A percentile compares a stretch with the other conserved stretches of the same genome.
Evolutionary conservation across 2,888 invertebrate species (phyloP).

Genomic region (Mamestra brassicae): DNA sequence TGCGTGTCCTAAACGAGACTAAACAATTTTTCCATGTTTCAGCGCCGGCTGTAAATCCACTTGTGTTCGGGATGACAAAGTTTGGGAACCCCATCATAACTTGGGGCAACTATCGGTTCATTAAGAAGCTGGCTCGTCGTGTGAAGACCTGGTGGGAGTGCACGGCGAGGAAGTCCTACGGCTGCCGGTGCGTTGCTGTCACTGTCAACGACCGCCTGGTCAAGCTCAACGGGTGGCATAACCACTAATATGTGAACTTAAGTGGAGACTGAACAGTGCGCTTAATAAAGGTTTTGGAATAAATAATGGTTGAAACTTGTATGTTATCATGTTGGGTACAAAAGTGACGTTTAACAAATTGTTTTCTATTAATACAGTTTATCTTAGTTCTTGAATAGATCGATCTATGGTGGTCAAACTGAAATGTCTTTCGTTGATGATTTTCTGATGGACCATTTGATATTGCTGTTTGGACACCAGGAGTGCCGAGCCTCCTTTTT

Average conservation of each 20-base stretch:
- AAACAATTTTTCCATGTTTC: slow-evolving; percentile 33
- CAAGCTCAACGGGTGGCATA: slow-evolving; percentile 85
- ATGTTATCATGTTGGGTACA: slow-evolving; percentile 11
- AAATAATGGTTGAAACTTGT: not conserved
- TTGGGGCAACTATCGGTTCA: slow-evolving; percentile 86
- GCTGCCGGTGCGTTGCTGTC: slow-evolving; percentile 83
- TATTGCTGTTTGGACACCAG: slow-evolving; percentile 13
- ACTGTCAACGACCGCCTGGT: slow-evolving; percentile 81
- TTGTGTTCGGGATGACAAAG: slow-evolving; percentile 80
- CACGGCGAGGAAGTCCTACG: slow-evolving; percentile 77
- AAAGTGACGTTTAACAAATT: slow-evolving; percentile 12
- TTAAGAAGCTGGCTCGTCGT: slow-evolving; percentile 80
- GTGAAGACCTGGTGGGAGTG: slow-evolving; percentile 88
- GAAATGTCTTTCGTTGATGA: not conserved
- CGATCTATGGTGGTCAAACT: slow-evolving; percentile 15
- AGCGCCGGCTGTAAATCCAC: slow-evolving; percentile 55
- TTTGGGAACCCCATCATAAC: slow-evolving; percentile 84
- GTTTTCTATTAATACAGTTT: not conserved
- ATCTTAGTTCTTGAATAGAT: not conserved
- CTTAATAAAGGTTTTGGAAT: not conserved
- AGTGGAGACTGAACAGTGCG: not conserved
- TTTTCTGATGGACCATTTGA: not conserved
- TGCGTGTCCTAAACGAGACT: not conserved
- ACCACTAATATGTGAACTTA: slow-evolving; percentile 70
- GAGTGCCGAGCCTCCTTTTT: not conserved